Base-by-base conservation (phyloP, 2,113 vertebrate genomes). In the Erpornis zantholeuca region DNA sequence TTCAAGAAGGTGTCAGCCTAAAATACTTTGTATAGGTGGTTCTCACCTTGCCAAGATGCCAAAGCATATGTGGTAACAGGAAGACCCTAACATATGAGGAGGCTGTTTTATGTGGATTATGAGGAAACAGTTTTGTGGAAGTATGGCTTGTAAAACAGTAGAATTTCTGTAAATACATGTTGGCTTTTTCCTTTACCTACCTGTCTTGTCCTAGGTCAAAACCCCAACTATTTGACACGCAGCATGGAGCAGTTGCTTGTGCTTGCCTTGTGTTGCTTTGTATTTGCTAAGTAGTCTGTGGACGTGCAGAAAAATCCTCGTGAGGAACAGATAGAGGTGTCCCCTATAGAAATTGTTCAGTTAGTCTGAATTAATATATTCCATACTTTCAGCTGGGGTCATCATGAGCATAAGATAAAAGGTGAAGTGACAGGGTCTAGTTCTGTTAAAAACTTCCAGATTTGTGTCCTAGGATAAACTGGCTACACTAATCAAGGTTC, bases 391-490 rank as follows among this genome's bases (percentile, higher is more conserved):
- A 21, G 35, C 35, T 42, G 42, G 25, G 72, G 33, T 92, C 78
- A 71, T 57, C 9, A 2, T 61, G 13, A 63, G 52, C 75, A 50
- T 68, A 36, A 91, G 44, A 9, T 31, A 12, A 33, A 77, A 86
- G 60, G 65, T 82, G 84, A 85, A 95, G 52, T 3, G 38, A 12
- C 20, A 61, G 53, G 16, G 8, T 92, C 68, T 57, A 71, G 61
- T 88, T 92, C 70, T 80, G 83, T 86, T 92, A 90, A 93, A 86
- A 79, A 54, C 25, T 63, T 96, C 89, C 47, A 64, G 47, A 75
- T 90, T 92, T 79, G 47, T 90, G 76, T 93, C 72, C 52, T 49
- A 68, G 73, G 86, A 56, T 90, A 92, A 79, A 49, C 38, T 61
- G 77, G 80, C 71, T 64, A 10, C 24, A 40, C 31, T 86, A 50